Conservation (phyloP, 2,797 vertebrate genomes). For the Numenius phaeopus region DNA sequence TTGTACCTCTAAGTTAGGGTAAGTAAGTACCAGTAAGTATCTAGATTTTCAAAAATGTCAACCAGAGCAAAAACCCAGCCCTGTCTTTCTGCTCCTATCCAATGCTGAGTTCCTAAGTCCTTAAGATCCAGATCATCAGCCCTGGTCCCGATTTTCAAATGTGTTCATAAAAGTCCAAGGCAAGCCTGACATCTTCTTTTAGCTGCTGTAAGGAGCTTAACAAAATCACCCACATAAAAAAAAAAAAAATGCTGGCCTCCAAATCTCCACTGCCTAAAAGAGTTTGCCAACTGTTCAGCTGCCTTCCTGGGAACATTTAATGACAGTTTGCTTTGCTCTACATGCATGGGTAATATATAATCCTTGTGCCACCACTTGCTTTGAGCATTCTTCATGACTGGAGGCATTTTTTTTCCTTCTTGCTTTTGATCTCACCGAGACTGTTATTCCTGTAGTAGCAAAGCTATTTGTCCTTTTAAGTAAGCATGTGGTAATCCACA, state of each 20-base stretch:
- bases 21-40: not conserved
- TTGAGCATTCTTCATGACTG: constrained; percentile 59
- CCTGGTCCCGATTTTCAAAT: not conserved
- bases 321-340: constrained; percentile 50
- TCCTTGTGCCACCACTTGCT: constrained; percentile 51
- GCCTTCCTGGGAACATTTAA: constrained; percentile 29
- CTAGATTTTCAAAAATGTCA: not conserved
- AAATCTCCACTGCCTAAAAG: not conserved
- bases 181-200: not conserved
- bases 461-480: constrained; percentile 68
- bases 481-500: constrained; percentile 69
- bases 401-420: constrained; percentile 47
- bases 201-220: constrained; percentile 5
- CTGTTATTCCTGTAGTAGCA: constrained; percentile 66
- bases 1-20: not conserved
- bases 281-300: constrained; percentile 6
- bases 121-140: not conserved
- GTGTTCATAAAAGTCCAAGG: not conserved
- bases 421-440: constrained; percentile 60
- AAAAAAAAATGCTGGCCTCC: not conserved
- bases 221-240: not conserved
- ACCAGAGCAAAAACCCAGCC: not conserved
- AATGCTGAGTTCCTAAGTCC: not conserved
- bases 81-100: not conserved
- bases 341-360: constrained; percentile 27